Base-by-base conservation (phyloP, 64 coral and sea anemone genomes). In the Actinia equina region DNA sequence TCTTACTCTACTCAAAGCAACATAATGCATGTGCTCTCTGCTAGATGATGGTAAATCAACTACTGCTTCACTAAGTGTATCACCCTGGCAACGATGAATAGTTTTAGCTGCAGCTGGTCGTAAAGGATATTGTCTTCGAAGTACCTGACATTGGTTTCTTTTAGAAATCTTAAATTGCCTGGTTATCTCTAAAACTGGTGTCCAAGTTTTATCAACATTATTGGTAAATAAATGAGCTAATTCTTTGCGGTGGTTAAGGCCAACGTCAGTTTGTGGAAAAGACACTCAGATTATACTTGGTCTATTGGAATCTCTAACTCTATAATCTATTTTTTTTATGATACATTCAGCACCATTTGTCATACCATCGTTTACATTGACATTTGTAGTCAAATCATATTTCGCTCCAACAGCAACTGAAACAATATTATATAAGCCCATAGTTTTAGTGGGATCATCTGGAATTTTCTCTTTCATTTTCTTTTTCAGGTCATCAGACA, bases 21-120 rank as follows among this genome's bases (percentile, higher is more conserved):
- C 88, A 89, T 89, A 89, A 89, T 89, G 88, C 88, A 89, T 89
- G 52, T 89, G 88, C 44, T 89, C 78, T 92, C 84, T 92, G 25
- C 44, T 92, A 37, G 58, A 67, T 52, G 84, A 87, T 54, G 85
- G 90, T 27, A 91, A 81, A 65, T 91, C 89, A 63, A 91, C 46
- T 77, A 91, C 86, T 77, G 86, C 86, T 77, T 77, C 46, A 78
- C 77, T 18, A 60, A 89, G 71, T 58, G 87, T 89, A 55, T 89
- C 87, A 59, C 85, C 30, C 26, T 82, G 79, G 63, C 83, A 85
- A 85, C 83, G 83, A 85, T 85, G 83, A n/a, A 85, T 85, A 85
- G 83, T 85, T 22, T 85, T 85, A 37, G 83, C 43, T 58, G 83
- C 83, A 56, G 83, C 83, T 85, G 83, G 52, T 56, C 83, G 22